Base-by-base conservation (phyloP, 2,797 vertebrate species). In the Anas capensis region DNA sequence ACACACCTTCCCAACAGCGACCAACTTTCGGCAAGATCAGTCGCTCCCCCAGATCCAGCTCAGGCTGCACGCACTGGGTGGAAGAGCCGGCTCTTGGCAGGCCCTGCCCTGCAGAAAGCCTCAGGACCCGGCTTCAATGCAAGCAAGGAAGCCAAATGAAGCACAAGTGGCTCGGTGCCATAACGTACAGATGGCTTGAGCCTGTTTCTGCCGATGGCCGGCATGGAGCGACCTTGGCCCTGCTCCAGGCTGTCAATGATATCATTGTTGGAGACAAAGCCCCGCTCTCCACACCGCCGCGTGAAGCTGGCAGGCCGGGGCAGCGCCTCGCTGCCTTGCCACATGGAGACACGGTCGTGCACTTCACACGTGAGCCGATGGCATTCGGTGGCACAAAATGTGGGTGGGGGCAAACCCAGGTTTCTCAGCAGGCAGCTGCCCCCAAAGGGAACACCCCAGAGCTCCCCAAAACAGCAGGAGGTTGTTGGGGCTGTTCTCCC, bases 71-170 rank as follows among this genome's bases (percentile, higher is more conserved):
- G 84, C 66, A 36, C 83, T 81, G 86, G 78, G 42, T 62, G 90
- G 65, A 86, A 82, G 33, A 93, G 90, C 51, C 82, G 71, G 85
- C 95, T 84, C 80, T 82, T 91, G 93, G 91, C 93, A 95, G 83
- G 97, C 97, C 97, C 98, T 97, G 97, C 89, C 97, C 98, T 96
- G 96, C 95, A 96, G 97, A 94, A 98, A 98, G 98, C 97, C 93
- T 88, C 23, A 49, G 92, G 87, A 76, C 79, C 46, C 1, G 33
- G 69, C 92, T 84, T 71, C 85, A 80, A 88, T 4, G 29, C 82
- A 38, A 83, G 60, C 14, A 8, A 70, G 72, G 83, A 79, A 77
- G 90, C 78, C 95, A 93, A 89, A 64, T 0, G 9, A 92, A 92
- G 92, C 84, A 69, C 90, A 38, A 68, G 96, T 98, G 97, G 98